These are phyloP conservation scores for Saccostrea echinata DNA, from an alignment of 1,140 invertebrate genomes.

Conservation along the genomic window DNA sequence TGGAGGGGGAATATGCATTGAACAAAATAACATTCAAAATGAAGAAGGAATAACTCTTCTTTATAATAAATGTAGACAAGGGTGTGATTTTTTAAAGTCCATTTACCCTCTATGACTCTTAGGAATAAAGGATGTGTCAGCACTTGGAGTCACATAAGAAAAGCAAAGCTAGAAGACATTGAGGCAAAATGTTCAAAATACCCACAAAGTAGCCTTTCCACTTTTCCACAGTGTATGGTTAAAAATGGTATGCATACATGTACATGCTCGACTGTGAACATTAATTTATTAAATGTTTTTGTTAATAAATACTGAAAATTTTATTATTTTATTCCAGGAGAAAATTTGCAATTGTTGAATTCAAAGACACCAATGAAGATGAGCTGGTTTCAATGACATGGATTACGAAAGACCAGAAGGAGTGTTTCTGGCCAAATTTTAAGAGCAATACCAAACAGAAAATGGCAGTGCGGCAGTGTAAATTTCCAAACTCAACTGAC, in stretches of 20 bases:
- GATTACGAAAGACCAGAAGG: too few relatives aligned
- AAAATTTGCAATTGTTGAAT: conserved; percentile 4
- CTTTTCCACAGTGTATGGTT: not conserved
- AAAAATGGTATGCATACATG: conserved; percentile 20
- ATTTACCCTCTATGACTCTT: not conserved
- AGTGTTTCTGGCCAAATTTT: too few relatives aligned
- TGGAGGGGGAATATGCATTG: not conserved
- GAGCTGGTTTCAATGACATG: too few relatives aligned
- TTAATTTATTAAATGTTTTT: not conserved
- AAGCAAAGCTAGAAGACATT: conserved; percentile 20
- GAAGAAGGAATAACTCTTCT: not conserved
- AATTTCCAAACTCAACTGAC: too few relatives aligned
- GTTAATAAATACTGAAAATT: not conserved
- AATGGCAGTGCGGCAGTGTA: too few relatives aligned
- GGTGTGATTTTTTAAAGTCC: conserved; percentile 16
- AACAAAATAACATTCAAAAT: conserved; percentile 1
- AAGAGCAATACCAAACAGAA: too few relatives aligned
- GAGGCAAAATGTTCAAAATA: not conserved
- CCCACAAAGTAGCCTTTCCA: conserved; percentile 12
- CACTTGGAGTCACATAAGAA: not conserved
- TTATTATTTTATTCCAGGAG: not conserved
- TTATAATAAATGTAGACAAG: conserved; percentile 24
- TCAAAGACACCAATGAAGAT: too few relatives aligned
- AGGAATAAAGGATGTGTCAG: conserved; percentile 23
- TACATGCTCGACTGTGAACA: not conserved